Conservation (phyloP, 2,797 vertebrate genomes). For the Parauchenoglanis punctatus region DNA sequence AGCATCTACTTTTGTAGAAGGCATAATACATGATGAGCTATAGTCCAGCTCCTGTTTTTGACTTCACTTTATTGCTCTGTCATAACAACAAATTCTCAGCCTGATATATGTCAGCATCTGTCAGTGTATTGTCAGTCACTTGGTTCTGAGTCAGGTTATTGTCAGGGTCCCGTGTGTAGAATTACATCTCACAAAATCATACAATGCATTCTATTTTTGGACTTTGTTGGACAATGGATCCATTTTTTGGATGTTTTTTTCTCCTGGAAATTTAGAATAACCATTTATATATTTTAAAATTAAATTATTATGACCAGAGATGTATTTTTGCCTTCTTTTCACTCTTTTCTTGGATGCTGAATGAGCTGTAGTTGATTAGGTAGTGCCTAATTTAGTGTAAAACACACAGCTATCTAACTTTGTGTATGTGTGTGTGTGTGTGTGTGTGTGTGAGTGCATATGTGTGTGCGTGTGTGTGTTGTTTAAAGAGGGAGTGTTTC, state of each 20-base stretch:
- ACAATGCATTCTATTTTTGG: neutral
- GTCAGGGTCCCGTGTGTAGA: neutral
- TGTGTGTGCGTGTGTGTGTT: neutral
- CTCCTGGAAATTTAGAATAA: neutral
- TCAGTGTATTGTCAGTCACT: conserved; percentile 3
- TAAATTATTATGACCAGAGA: neutral
- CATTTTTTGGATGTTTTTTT: neutral
- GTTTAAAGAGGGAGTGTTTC: neutral
- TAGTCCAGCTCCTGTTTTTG: neutral
- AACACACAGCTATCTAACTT: neutral
- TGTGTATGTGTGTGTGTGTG: neutral
- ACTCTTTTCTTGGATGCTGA: neutral
- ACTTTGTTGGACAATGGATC: neutral
- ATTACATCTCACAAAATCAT: neutral
- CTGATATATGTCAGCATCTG: neutral
- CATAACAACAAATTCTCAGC: neutral
- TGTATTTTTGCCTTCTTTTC: neutral
- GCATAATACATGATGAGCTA: neutral
- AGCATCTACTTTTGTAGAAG: neutral
- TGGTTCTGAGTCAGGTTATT: neutral
- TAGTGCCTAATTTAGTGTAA: neutral
- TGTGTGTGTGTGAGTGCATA: neutral
- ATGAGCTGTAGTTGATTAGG: neutral
- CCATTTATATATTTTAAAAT: neutral
- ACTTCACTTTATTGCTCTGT: neutral